Conservation (phyloP, 2,113 vertebrate genomes). For the Nicator chloris region DNA sequence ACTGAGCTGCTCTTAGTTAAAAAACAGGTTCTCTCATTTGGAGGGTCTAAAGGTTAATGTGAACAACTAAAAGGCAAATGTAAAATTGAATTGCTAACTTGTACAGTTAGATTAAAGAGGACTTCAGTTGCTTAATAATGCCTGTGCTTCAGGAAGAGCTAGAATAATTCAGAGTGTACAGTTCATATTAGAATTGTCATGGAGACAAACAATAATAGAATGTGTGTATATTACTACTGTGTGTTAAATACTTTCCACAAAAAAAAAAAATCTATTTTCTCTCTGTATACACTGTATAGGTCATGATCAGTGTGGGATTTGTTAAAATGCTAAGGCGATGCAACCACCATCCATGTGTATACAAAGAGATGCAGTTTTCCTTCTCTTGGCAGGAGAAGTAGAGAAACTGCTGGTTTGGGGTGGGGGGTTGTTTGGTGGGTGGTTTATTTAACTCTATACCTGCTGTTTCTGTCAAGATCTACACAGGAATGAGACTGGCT, state of each 20-base stretch:
- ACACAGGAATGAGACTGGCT: neutral
- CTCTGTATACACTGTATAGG: neutral
- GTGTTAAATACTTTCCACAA: neutral
- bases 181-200: neutral
- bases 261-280: neutral
- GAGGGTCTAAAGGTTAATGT: conserved; percentile 16
- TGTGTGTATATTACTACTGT: neutral
- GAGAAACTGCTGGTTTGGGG: neutral
- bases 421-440: neutral
- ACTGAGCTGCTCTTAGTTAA: neutral
- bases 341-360: neutral
- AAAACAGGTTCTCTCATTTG: neutral
- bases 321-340: neutral
- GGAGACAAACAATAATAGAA: neutral
- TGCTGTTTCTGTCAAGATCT: neutral
- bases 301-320: neutral
- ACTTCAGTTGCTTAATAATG: neutral
- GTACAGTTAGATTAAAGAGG: neutral
- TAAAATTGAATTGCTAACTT: neutral
- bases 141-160: neutral
- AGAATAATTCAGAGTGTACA: neutral
- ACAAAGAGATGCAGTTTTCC: neutral
- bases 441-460: neutral
- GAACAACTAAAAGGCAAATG: neutral
- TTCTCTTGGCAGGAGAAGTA: neutral